Conservation (phyloP, 2,113 vertebrate genomes). For the Sus scrofa region DNA sequence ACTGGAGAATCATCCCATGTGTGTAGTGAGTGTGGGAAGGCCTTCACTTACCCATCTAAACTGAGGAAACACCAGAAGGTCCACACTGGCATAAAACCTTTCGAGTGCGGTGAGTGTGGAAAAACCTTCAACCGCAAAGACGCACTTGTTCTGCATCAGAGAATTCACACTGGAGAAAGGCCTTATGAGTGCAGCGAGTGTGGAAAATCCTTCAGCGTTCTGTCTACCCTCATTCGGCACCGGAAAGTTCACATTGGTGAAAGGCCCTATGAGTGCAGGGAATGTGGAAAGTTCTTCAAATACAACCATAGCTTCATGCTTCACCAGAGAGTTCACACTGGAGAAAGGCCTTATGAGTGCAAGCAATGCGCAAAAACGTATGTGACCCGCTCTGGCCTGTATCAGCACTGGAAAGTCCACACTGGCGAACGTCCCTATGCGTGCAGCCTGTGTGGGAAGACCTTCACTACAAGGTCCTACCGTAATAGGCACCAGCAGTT, state of each 20-base stretch:
- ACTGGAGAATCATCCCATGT: not conserved
- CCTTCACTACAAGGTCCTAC: constrained; percentile 45
- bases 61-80: constrained; percentile 61
- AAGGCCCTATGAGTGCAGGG: not conserved
- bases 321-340: constrained; percentile 22
- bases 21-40: constrained; percentile 50
- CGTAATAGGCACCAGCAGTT: constrained; percentile 20
- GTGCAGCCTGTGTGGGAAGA: constrained; percentile 41
- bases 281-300: constrained; percentile 55
- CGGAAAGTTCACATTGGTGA: constrained; percentile 41
- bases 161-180: constrained; percentile 49
- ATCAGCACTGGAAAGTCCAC: constrained; percentile 62
- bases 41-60: constrained; percentile 61
- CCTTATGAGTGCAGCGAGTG: not conserved
- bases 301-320: constrained; percentile 43
- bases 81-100: constrained; percentile 43
- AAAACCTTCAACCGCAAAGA: constrained; percentile 67
- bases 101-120: constrained; percentile 3
- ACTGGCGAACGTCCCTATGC: not conserved
- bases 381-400: not conserved
- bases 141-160: not conserved
- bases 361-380: constrained; percentile 25
- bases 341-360: constrained; percentile 22
- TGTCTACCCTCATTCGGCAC: constrained; percentile 48
- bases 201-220: constrained; percentile 26